phyloP scores from a whole-genome alignment of 2,113 vertebrate genomes.

The Catharus fuscescens region DNA sequence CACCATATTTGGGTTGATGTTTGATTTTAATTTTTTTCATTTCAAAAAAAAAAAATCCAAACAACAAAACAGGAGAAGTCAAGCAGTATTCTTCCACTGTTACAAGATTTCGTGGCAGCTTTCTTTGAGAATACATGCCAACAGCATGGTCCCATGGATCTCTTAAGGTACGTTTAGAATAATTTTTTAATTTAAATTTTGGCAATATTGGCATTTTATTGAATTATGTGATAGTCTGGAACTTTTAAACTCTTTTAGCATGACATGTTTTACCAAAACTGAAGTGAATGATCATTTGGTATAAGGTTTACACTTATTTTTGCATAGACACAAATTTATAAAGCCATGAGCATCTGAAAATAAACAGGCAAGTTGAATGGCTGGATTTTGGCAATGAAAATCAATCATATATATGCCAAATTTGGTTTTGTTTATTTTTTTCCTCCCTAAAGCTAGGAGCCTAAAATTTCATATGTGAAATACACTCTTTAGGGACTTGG shows the following conservation, averaged over 20 bases:
- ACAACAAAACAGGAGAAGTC: conserved; percentile 76
- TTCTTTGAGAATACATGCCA: conserved; percentile 83
- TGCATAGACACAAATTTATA: neutral
- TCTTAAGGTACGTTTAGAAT: conserved; percentile 80
- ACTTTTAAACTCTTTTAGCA: neutral
- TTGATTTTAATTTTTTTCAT: neutral
- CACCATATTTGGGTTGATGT: neutral
- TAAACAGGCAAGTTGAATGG: neutral
- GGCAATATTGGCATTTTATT: neutral
- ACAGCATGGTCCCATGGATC: conserved; percentile 77
- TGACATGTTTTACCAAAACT: neutral
- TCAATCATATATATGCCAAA: neutral
- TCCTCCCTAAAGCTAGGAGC: rapidly evolving
- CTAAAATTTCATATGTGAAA: neutral
- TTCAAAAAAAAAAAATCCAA: rapidly evolving
- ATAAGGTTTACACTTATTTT: neutral
- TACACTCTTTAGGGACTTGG: neutral
- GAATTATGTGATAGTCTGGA: neutral
- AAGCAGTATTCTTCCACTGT: conserved; percentile 79
- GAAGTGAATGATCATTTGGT: neutral
- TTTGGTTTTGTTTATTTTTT: neutral
- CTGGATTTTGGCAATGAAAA: neutral
- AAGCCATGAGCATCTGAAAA: neutral
- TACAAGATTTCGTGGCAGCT: conserved; percentile 86
- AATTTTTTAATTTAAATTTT: neutral